Percentiles rank a stretch among this genome's conserved stretches.
Conservation (phyloP, 1,140 invertebrate genomes). For the Drosophila neocordata region DNA sequence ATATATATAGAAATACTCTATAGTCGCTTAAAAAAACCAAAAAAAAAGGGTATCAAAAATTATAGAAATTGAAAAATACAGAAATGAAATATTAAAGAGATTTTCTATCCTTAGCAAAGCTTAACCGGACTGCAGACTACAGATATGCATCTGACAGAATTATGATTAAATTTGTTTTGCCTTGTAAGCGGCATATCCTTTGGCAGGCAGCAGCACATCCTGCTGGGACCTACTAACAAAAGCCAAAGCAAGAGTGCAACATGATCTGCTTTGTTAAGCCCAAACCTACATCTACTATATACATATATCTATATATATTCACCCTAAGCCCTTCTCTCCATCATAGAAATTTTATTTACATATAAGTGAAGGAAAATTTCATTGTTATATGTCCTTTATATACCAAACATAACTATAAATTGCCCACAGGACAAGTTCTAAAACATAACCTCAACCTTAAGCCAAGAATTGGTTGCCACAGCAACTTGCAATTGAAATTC, state of each 20-base stretch:
- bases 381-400: background rate
- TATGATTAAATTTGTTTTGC: slow-evolving; percentile 63
- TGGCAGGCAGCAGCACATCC: slow-evolving; percentile 39
- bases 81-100: background rate
- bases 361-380: slow-evolving; percentile 12
- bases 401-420: background rate
- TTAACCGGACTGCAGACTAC: background rate
- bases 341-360: slow-evolving; percentile 13
- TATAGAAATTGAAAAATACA: background rate
- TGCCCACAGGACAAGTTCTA: background rate
- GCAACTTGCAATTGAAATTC: too few relatives aligned
- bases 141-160: slow-evolving; percentile 61
- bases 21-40: too few relatives aligned
- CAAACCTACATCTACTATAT: background rate
- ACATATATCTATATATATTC: too few relatives aligned
- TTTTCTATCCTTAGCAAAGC: background rate
- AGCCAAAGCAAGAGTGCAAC: slow-evolving; percentile 13
- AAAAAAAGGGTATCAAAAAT: background rate
- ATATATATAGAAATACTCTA: too few relatives aligned
- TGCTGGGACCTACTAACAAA: slow-evolving; percentile 47
- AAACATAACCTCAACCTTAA: background rate
- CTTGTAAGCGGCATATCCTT: slow-evolving; percentile 55
- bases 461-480: background rate
- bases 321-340: background rate
- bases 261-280: slow-evolving; percentile 24